phyloP scores from a whole-genome alignment of 2,888 invertebrate genomes.

The Gryllus longicercus region DNA sequence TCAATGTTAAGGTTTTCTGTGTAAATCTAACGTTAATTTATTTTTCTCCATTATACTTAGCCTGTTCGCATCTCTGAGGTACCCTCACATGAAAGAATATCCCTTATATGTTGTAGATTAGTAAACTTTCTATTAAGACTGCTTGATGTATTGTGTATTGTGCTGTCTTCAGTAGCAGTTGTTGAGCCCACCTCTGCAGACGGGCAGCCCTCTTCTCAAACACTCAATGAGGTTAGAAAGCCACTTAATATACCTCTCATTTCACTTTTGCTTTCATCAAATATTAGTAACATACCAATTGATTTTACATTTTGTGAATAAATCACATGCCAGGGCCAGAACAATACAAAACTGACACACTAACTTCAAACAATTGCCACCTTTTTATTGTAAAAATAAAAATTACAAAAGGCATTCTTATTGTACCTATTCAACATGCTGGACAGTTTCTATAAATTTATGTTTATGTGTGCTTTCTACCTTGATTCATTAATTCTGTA shows the following conservation, averaged over 20 bases:
- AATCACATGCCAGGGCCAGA: no score
- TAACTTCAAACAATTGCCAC: background rate
- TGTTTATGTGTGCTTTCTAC: no score
- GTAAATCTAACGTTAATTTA: background rate
- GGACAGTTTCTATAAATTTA: background rate
- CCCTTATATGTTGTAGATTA: slow-evolving; percentile 1
- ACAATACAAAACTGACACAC: no score
- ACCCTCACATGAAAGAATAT: background rate
- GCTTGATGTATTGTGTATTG: slow-evolving; percentile 26
- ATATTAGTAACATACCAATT: background rate
- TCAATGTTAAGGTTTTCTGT: background rate
- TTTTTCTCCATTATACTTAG: background rate
- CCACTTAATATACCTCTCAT: slow-evolving; percentile 3
- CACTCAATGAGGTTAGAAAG: slow-evolving; percentile 33
- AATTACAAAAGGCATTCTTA: slow-evolving; percentile 12
- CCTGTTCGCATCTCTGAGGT: background rate
- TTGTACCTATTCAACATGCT: slow-evolving; percentile 3
- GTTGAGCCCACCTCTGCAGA: slow-evolving; percentile 33
- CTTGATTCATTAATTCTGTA: no score
- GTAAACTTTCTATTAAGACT: background rate
- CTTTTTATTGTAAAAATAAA: background rate
- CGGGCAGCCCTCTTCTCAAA: slow-evolving; percentile 32
- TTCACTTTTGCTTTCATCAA: background rate
- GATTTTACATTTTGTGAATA: no score
- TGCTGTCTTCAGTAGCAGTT: slow-evolving; percentile 32